Base-by-base conservation (phyloP, 2,888 invertebrate genomes). In the Amiota minor region DNA sequence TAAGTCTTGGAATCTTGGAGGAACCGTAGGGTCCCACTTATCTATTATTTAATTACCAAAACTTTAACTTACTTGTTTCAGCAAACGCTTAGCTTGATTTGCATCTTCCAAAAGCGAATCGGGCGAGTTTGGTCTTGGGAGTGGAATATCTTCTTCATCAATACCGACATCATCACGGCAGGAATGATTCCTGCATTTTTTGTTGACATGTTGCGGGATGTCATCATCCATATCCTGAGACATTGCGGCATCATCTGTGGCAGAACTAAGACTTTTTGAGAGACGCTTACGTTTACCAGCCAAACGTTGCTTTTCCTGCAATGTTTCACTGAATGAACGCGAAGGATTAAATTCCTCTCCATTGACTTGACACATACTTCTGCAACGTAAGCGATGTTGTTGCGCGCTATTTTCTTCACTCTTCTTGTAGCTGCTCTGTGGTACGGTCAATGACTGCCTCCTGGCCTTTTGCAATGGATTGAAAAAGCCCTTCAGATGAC, bases 251-350 rank as follows among this genome's bases (percentile, higher is more conserved):
- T 81, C 73, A 0, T 81, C 81, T 16, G 73, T n/a, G 2, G 78
- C 73, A 4, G 77, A 81, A 72, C 83, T 80, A 14, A 87, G 85
- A 71, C 88, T 88, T 47, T 87, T 87, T 0, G 88, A 88, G 11
- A 84, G 47, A 8, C 85, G 80, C 18, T 85, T 86, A 4, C 85
- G 79, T 72, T 86, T 87, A 0, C 76, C 56, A 1, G 46, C 69
- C 35, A 72, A 68, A 0, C 49, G 56, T 16, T 76, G 72, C 0
- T 72, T 71, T n/a, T 82, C 78, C 1, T 11, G 75, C 12, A 87
- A 49, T 23, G 79, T 82, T 70, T 88, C 86, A n/a, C 87, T 79
- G 55, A 88, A 87, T 1, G 88, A 88, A 55, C 86, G 84, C 0
- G 88, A 88, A 6, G 87, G 86, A 50, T 81, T 80, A 0, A 80